Percentiles rank a stretch among this genome's conserved stretches.
Conservation (phyloP, 2,113 vertebrate genomes). For the Oreotragus oreotragus region DNA sequence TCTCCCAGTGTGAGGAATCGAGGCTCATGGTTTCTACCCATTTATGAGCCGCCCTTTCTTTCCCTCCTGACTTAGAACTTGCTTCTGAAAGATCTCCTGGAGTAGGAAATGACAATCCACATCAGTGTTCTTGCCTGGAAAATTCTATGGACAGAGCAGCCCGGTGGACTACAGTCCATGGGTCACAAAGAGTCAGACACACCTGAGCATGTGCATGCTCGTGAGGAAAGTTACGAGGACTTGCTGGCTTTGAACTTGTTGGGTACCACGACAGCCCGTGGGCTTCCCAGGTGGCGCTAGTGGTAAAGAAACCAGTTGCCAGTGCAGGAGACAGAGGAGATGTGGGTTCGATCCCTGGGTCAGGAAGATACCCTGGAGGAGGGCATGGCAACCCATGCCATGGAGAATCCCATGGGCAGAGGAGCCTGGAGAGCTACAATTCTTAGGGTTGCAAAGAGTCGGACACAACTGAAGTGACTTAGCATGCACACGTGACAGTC, state of each 20-base stretch:
- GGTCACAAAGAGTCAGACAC: neutral
- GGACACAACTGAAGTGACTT: neutral
- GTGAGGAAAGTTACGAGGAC: neutral
- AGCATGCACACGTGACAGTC: neutral
- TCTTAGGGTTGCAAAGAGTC: neutral
- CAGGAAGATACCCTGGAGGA: neutral
- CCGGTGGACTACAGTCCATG: neutral
- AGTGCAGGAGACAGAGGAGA: neutral
- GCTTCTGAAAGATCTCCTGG: neutral
- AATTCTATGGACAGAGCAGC: neutral
- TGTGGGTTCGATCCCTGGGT: rapidly evolving
- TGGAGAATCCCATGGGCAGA: neutral
- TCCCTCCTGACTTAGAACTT: neutral
- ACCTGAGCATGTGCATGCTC: neutral
- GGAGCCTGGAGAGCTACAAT: neutral
- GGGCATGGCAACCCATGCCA: neutral
- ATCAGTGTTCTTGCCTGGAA: neutral
- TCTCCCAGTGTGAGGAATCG: rapidly evolving
- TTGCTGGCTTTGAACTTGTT: neutral
- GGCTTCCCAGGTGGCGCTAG: neutral
- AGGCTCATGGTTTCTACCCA: neutral
- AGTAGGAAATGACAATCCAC: neutral
- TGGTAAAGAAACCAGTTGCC: neutral
- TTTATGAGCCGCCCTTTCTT: rapidly evolving
- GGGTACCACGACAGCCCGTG: rapidly evolving